Conservation (phyloP, 2,113 vertebrate species). For the Euleptes europaea region DNA sequence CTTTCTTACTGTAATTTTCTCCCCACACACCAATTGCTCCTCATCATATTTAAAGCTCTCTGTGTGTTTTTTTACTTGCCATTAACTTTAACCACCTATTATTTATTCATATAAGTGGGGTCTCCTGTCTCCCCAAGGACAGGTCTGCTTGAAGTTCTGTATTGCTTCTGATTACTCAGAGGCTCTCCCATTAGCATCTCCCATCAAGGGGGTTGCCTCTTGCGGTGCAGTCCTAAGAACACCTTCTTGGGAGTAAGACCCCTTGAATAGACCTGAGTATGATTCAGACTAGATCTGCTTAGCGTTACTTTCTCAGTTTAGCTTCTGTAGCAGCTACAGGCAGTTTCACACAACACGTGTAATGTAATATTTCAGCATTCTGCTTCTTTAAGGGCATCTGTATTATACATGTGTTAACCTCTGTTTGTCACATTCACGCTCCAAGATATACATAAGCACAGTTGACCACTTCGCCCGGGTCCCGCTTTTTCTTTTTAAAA, state of each 20-base stretch:
- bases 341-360: not conserved
- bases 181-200: not conserved
- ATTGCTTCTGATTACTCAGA: not conserved
- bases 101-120: not conserved
- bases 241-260: no score
- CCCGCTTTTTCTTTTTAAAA: no score
- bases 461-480: no score
- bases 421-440: no score
- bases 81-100: not conserved
- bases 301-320: no score
- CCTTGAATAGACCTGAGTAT: no score
- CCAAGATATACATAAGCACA: no score
- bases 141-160: not conserved
- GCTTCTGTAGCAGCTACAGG: not conserved
- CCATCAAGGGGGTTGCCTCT: not conserved
- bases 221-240: no score
- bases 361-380: no score
- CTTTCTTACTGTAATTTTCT: not conserved
- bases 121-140: not conserved
- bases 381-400: no score
- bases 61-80: not conserved
- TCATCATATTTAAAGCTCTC: not conserved
- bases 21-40: not conserved
- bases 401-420: no score
- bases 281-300: no score